Evolutionary conservation across 35 echinoderm and acorn worm genomes (phyloP).

Genomic region (Amphiura filiformis): DNA sequence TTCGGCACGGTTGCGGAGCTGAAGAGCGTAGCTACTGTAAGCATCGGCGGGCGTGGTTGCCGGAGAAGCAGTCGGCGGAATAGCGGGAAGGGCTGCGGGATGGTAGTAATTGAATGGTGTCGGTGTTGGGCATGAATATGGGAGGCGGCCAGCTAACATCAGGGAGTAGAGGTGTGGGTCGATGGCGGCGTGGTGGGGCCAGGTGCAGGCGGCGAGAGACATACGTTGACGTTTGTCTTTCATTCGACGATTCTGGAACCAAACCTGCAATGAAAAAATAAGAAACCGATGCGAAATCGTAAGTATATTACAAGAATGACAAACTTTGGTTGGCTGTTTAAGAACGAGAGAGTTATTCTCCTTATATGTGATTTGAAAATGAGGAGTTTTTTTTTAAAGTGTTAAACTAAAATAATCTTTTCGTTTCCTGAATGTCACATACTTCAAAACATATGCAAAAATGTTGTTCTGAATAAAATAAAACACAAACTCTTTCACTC

Average conservation of each 20-base stretch:
- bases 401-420: not conserved
- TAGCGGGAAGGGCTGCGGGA: conserved; percentile 29
- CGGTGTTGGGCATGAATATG: conserved; percentile 62
- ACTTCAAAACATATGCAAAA: no score
- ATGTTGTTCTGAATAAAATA: no score
- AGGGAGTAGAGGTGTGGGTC: conserved; percentile 95
- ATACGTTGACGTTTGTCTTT: conserved; percentile 95
- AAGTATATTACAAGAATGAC: not conserved
- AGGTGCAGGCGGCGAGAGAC: conserved; percentile 84
- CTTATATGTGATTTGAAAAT: no score
- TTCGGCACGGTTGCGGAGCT: conserved; percentile 80
- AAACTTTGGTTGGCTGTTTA: no score
- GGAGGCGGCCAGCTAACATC: conserved; percentile 77
- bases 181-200: conserved; percentile 83
- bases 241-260: conserved; percentile 99
- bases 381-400: no score
- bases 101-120: conserved; percentile 84
- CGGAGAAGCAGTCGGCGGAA: conserved; percentile 31
- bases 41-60: conserved; percentile 1
- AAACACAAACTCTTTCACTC: no score
- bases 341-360: no score
- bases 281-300: not conserved
- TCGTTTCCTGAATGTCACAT: not conserved
- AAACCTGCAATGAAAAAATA: conserved; percentile 61
- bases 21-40: conserved; percentile 64